Conservation (phyloP, 2,888 invertebrate genomes). For the Papilio gigon region DNA sequence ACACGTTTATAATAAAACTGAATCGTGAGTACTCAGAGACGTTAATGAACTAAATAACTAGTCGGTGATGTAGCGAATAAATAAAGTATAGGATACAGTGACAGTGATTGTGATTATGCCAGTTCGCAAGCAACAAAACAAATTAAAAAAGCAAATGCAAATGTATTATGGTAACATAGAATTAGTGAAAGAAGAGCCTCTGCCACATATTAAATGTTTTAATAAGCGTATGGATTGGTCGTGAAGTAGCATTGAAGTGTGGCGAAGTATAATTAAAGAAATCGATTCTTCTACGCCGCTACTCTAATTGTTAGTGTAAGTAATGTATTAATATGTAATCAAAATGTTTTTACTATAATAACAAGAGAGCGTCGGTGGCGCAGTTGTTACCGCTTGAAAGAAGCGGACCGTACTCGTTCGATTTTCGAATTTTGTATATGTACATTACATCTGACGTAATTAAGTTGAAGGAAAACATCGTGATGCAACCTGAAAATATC, state of each 20-base stretch:
- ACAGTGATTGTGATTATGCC: slow-evolving; percentile 34
- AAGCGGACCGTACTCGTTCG: too few species aligned
- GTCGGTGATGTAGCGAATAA: slow-evolving; percentile 28
- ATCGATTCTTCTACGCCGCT: background rate
- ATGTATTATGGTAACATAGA: slow-evolving; percentile 62
- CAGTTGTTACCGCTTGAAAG: too few species aligned
- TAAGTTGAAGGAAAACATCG: too few species aligned
- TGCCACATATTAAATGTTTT: slow-evolving; percentile 65
- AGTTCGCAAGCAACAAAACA: slow-evolving; percentile 33
- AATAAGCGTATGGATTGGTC: slow-evolving; percentile 53
- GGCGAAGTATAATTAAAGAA: slow-evolving; percentile 9
- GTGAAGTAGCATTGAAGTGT: slow-evolving; percentile 13
- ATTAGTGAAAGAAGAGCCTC: slow-evolving; percentile 63
- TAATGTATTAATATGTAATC: background rate
- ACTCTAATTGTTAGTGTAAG: background rate
- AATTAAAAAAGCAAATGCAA: slow-evolving; percentile 43
- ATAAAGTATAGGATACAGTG: slow-evolving; percentile 23
- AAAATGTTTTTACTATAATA: too few species aligned
- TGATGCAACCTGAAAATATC: too few species aligned
- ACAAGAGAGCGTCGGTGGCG: too few species aligned
- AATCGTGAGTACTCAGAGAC: slow-evolving; percentile 28
- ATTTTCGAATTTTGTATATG: too few species aligned
- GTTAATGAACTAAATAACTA: slow-evolving; percentile 32
- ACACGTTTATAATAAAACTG: background rate
- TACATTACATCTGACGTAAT: too few species aligned